Conservation (phyloP, 2,888 invertebrate species). For the Aromia moschata region DNA sequence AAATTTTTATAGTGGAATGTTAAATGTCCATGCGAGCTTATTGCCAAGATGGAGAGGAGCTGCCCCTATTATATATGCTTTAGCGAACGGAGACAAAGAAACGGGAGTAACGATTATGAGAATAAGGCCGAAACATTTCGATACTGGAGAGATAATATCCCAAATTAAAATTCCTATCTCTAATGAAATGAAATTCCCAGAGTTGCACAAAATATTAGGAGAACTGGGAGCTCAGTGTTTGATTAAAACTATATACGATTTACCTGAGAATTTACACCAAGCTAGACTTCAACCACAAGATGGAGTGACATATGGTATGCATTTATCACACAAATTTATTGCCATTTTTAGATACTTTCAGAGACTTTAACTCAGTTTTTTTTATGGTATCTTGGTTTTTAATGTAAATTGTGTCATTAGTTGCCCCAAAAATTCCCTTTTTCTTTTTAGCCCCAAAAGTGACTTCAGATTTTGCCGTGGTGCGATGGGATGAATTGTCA, state of each 20-base stretch:
- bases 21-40: conserved; percentile 93
- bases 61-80: conserved; percentile 86
- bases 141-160: conserved; percentile 76
- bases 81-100: conserved; percentile 81
- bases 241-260: conserved; percentile 68
- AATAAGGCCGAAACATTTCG: conserved; percentile 83
- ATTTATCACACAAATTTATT: too few species aligned
- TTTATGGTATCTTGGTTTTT: too few species aligned
- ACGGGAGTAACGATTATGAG: conserved; percentile 91
- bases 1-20: conserved; percentile 75
- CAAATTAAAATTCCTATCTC: conserved; percentile 68
- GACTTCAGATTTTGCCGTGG: conserved; percentile 67
- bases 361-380: too few species aligned
- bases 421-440: background rate
- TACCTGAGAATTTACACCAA: conserved; percentile 69
- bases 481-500: conserved; percentile 74
- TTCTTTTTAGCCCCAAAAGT: conserved; percentile 76
- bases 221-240: conserved; percentile 75
- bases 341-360: too few species aligned
- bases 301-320: conserved; percentile 76
- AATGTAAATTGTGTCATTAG: background rate
- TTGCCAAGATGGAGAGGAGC: conserved; percentile 94
- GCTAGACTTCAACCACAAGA: conserved; percentile 70
- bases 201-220: conserved; percentile 73
- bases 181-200: conserved; percentile 70